phyloP scores from a whole-genome alignment of 2,797 vertebrate species.

The Falco concolor region DNA sequence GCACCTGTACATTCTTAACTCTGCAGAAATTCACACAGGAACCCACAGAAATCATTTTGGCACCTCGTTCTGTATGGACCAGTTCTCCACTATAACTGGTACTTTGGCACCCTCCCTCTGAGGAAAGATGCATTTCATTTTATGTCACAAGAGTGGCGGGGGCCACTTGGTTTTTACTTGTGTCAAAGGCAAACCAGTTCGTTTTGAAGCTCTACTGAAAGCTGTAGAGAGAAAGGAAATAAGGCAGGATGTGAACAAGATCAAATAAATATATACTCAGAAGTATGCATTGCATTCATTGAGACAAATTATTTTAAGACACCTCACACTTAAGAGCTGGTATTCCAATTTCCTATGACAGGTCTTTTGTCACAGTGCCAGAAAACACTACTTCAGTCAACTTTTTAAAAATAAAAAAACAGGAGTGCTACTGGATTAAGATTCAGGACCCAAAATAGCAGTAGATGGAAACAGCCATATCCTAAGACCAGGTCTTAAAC shows the following conservation, averaged over 20 bases:
- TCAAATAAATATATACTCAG: neutral
- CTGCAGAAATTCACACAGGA: neutral
- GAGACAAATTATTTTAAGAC: constrained; percentile 28
- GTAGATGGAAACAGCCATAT: neutral
- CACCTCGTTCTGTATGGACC: neutral
- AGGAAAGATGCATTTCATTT: neutral
- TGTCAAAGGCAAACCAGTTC: neutral
- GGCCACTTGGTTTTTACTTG: fast-evolving
- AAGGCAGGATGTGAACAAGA: neutral
- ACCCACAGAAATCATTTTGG: neutral
- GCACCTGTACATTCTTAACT: neutral
- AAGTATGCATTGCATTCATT: neutral
- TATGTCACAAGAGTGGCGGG: neutral
- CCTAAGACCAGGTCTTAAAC: neutral
- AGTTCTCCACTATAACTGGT: neutral
- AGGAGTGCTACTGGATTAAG: neutral
- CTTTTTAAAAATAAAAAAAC: neutral
- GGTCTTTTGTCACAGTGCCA: neutral
- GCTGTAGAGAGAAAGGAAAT: neutral
- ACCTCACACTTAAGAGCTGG: neutral
- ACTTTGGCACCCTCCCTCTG: neutral
- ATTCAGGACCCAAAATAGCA: neutral
- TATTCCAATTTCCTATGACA: neutral
- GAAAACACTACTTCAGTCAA: neutral
- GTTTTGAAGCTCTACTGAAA: neutral